phyloP scores from a whole-genome alignment of 2,888 invertebrate genomes.

The Notocelia uddmanniana region DNA sequence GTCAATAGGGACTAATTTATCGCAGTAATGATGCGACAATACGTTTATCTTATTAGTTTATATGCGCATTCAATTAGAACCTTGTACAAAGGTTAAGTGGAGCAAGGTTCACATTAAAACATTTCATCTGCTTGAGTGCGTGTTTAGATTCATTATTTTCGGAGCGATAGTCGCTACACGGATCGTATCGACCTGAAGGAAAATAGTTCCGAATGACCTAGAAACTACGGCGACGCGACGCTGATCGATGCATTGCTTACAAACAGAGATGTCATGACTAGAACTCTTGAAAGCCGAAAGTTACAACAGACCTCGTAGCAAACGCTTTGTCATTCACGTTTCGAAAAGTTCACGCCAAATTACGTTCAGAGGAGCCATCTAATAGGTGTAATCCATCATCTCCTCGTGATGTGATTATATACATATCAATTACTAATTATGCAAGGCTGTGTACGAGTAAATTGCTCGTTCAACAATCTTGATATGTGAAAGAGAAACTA shows the following conservation, averaged over 20 bases:
- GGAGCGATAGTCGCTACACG: slow-evolving; percentile 50
- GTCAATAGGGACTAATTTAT: slow-evolving; percentile 17
- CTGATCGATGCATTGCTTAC: slow-evolving; percentile 59
- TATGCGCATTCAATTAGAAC: slow-evolving; percentile 23
- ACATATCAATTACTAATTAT: slow-evolving; percentile 42
- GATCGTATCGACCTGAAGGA: slow-evolving; percentile 50
- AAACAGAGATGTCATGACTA: slow-evolving; percentile 44
- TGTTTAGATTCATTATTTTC: slow-evolving; percentile 58
- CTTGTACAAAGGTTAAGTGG: slow-evolving; percentile 45
- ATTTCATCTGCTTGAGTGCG: slow-evolving; percentile 57
- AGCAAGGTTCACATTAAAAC: slow-evolving; percentile 45
- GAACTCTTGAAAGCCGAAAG: slow-evolving; percentile 32
- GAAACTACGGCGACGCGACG: slow-evolving; percentile 65
- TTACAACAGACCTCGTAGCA: slow-evolving; percentile 25
- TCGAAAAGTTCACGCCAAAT: slow-evolving; percentile 45
- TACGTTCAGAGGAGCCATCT: slow-evolving; percentile 32
- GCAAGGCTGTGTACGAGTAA: slow-evolving; percentile 30
- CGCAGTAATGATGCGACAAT: slow-evolving; percentile 11
- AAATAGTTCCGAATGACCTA: slow-evolving; percentile 67
- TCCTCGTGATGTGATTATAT: slow-evolving; percentile 43
- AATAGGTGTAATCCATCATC: slow-evolving; percentile 42
- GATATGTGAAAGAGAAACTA: slow-evolving; percentile 38
- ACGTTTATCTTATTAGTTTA: slow-evolving; percentile 19
- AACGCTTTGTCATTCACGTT: slow-evolving; percentile 41
- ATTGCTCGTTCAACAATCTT: slow-evolving; percentile 30